phyloP scores from a whole-genome alignment of 2,797 vertebrate species.

The Distichodus sexfasciatus region DNA sequence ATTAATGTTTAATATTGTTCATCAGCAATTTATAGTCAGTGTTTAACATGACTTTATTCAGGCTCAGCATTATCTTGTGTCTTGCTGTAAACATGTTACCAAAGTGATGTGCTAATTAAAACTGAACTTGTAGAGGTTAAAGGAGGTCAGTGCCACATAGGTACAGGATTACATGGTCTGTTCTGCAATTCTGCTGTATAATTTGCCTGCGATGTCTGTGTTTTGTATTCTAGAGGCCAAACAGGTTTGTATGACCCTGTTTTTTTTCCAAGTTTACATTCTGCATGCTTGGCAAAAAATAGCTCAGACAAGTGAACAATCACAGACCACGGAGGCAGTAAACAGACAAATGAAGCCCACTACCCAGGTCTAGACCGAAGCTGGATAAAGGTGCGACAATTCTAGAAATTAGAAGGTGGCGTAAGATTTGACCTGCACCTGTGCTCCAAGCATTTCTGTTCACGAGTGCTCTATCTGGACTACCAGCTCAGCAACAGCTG shows the following conservation, averaged over 20 bases:
- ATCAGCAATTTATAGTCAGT: too few relatives aligned
- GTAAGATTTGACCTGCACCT: conserved; percentile 17
- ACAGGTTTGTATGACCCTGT: conserved; percentile 11
- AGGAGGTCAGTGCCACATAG: too few relatives aligned
- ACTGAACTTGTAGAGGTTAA: too few relatives aligned
- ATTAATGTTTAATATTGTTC: too few relatives aligned
- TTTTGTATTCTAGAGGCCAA: conserved; percentile 9
- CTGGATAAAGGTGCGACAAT: background rate
- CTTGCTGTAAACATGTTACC: too few relatives aligned
- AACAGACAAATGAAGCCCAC: background rate
- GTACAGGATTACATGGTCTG: background rate
- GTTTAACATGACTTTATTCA: too few relatives aligned
- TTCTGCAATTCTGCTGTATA: background rate
- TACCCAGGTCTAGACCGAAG: background rate
- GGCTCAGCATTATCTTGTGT: too few relatives aligned
- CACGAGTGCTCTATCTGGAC: conserved; percentile 26
- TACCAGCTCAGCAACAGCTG: conserved; percentile 67
- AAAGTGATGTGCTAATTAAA: too few relatives aligned
- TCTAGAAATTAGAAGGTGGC: background rate
- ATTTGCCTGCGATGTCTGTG: background rate
- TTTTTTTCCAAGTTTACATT: conserved; percentile 38
- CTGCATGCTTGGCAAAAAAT: conserved; percentile 41
- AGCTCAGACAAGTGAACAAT: conserved; percentile 20
- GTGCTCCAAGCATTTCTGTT: conserved; percentile 34
- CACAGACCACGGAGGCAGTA: conserved; percentile 3